Evolutionary conservation across 35 echinoderm and acorn worm genomes (phyloP), one percentile per base, ranked within the genome.

Genomic region (Apostichopus japonicus): DNA sequence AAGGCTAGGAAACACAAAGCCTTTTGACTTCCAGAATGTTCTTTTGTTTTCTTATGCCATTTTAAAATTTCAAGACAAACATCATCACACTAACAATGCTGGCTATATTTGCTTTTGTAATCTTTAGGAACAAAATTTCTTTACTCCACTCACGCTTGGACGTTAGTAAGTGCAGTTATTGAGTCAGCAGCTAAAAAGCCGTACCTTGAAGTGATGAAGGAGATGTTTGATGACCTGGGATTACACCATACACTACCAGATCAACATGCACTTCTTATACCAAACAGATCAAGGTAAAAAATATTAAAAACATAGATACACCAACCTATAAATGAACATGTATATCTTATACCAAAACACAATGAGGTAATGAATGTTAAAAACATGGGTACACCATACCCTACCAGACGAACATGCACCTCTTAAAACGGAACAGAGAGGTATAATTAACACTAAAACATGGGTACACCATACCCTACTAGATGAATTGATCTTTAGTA

Each of bases 61-160:
- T 61, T 44, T 44, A 44, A 44, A 44, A 44, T 44, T 44, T 44
- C 33, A 44, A 44, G 33, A 44, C 33, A 44, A 44, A 44, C 33
- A 3, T 44, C 33, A 3, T 44, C 33, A 44, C 33, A 44, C 33
- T 44, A 44, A 44, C 33, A 44, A 44, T 44, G 33, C 33, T 44
- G 33, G 33, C 33, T 44, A 44, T 44, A 44, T 44, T 44, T 44
- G 33, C 5, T 59, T 57, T 88, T 44, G 87, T 94, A 16, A 27
- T 16, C 79, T 78, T 16, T 54, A 99, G 97, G 95, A 24, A 93
- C 91, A 51, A 95, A 99, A 79, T 96, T 91, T 84, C 54, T 87
- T 5, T 99, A 99, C 92, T 93, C 95, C 4, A 96, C 97, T 15
- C 95, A 99, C 92, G 97, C 93, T 44, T 99, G 91, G 87, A 95